These are phyloP conservation scores for Sardina pilchardus DNA, from an alignment of 2,113 vertebrate genomes.

Conservation along the genomic window DNA sequence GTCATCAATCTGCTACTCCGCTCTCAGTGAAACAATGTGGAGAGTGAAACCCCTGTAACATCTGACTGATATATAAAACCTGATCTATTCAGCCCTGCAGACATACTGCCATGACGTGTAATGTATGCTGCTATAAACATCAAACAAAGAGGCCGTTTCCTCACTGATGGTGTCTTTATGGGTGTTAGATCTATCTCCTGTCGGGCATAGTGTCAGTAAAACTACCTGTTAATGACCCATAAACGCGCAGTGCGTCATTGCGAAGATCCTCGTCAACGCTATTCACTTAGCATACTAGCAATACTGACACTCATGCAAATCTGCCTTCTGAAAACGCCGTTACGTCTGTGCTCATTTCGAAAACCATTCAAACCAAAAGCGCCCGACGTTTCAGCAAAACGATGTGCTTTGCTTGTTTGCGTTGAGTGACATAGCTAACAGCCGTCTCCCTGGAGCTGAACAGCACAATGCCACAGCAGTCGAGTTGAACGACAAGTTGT, in stretches of 20 bases:
- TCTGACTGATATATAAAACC: not conserved
- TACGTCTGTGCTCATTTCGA: not conserved
- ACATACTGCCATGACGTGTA: not conserved
- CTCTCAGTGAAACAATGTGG: not conserved
- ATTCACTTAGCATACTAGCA: not conserved
- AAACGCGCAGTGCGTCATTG: not conserved
- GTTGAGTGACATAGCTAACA: not conserved
- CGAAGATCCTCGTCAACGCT: not conserved
- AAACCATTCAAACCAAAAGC: not conserved
- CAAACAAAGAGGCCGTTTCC: not conserved
- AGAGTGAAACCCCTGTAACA: not conserved
- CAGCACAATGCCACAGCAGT: not conserved
- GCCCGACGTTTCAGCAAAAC: not conserved
- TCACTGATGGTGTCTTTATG: not conserved
- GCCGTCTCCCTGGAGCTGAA: not conserved
- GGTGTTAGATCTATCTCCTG: not conserved
- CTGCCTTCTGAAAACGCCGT: not conserved
- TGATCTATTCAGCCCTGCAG: not conserved
- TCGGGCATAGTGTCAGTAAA: not conserved
- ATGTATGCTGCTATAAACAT: conserved; percentile 15
- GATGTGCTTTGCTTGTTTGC: not conserved
- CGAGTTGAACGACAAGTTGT: not conserved
- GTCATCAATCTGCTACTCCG: not conserved
- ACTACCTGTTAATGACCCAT: not conserved
- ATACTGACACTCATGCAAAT: not conserved